Evolutionary conservation across 2,888 invertebrate genomes (phyloP), one percentile per base, ranked within the genome.

Genomic region (Cylindroiulus punctatus): DNA sequence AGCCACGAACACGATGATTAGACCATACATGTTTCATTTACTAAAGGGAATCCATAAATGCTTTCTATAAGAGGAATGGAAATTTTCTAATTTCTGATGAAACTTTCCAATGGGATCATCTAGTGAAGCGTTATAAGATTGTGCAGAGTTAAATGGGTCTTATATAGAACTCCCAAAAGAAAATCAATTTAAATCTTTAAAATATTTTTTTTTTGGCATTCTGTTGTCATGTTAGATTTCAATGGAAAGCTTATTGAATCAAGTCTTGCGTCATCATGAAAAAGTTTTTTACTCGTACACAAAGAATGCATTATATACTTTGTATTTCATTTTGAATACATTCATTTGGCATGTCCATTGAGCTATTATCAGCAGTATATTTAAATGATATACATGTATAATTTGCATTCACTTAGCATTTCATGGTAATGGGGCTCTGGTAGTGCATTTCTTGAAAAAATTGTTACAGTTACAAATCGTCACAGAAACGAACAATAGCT

Each of bases 111-210:
- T 2, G 19, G 19, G 52, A 19, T 19, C 26, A 4, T 8, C 65
- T 0, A 26, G 0, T 65, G 44, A 65, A 22, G 22, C 26, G n/a
- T 5, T 26, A 26, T 65, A 30, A 22, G 57, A 22, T 65, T 65
- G 36, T 65, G 8, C 26, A n/a, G 26, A 65, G 26, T 65, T 22
- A 5, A 22, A 8, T 8, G 7, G 7, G 1, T 22, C 26, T 10
- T 26, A 65, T 65, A 65, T 65, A 65, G 14, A 12, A 26, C 14
- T 30, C 17, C 2, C 2, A 30, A 30, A 12, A 0, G 76, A 30
- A 76, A 76, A 76, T 76, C 76, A 30, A 76, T 76, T 26, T 14
- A 76, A 76, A 76, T 14, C 76, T 76, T 76, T 44, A 1, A 44
- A 44, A 40, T 40, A 40, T 40, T 26, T 8, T 52, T 52, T 52